Base-by-base conservation (phyloP, 2,113 vertebrate genomes). In the Hyaena hyaena region DNA sequence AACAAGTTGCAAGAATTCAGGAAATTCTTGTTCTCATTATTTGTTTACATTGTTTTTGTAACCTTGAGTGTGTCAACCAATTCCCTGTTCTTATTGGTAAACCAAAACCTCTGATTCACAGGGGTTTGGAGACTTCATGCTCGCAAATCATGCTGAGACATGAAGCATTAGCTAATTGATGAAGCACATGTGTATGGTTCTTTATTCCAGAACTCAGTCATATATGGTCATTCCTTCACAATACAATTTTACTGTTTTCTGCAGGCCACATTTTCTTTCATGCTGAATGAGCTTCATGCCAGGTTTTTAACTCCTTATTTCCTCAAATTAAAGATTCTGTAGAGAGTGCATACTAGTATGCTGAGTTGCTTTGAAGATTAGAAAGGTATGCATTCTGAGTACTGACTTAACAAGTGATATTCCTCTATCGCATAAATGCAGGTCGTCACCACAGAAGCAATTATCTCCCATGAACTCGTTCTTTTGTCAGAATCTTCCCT, bases 141-240 rank as follows among this genome's bases (percentile, higher is more conserved):
- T 90, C 39, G 45, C 61, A 89, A 79, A 94, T 97, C 82, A 68
- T n/a, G 16, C 45, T 90, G 39, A 77, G 90, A 94, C 90, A 76
- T 80, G 73, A 91, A 81, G 55, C 83, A 23, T 93, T 90, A 88
- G 58, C 73, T 85, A 94, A 73, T 16, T 74, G 76, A 48, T 79
- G 92, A 88, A 65, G 53, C 6, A 35, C 63, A 48, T 7, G 71
- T 35, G 21, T 48, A 48, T 74, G 71, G 33, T 76, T 80, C 48
- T 90, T 96, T 96, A 68, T 83, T 94, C 88, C 53, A 80, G 61
- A 88, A 63, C 16, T 84, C 35, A 88, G 19, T 96, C 35, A 79
- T 73, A 63, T 33, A 31, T 82, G 66, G 33, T 85, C n/a, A 73
- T 74, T 68, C 45, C 79, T 71, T 94, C 28, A 14, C 28, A 90